These are phyloP conservation scores for Wiebesia pumilae DNA, from an alignment of 1,140 invertebrate genomes.

Conservation along the genomic window DNA sequence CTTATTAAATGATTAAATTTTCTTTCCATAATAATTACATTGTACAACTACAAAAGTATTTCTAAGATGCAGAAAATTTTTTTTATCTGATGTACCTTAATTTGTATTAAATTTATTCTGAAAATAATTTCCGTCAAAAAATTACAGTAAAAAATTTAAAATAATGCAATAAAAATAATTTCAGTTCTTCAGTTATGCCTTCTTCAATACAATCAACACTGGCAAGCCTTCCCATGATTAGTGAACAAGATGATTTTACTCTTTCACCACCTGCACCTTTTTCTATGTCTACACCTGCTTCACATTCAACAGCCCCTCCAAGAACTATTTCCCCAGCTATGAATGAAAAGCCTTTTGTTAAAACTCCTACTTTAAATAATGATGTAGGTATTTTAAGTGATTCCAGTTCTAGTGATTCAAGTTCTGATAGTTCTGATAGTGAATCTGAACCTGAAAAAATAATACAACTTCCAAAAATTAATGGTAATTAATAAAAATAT, in stretches of 20 bases:
- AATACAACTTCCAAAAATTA: conserved; percentile 55
- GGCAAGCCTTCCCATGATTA: conserved; percentile 86
- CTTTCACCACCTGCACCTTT: conserved; percentile 56
- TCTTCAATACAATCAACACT: conserved; percentile 78
- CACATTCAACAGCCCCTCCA: conserved; percentile 54
- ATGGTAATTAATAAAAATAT: conserved; percentile 58
- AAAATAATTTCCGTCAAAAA: neutral
- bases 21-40: too few species aligned
- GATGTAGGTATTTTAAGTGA: conserved; percentile 64
- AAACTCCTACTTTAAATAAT: conserved; percentile 55
- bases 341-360: conserved; percentile 53
- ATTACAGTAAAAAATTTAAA: neutral
- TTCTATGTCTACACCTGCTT: conserved; percentile 48
- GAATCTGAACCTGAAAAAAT: conserved; percentile 67
- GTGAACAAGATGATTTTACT: conserved; percentile 77
- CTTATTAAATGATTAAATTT: too few species aligned
- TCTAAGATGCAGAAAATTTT: too few species aligned
- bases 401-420: conserved; percentile 68
- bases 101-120: neutral
- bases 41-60: too few species aligned
- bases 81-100: too few species aligned
- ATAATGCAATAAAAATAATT: conserved; percentile 47
- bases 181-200: conserved; percentile 76
- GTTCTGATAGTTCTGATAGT: conserved; percentile 70
- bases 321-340: conserved; percentile 55